phyloP scores from a whole-genome alignment of 1,140 invertebrate genomes.

The Brachionus angularis region DNA sequence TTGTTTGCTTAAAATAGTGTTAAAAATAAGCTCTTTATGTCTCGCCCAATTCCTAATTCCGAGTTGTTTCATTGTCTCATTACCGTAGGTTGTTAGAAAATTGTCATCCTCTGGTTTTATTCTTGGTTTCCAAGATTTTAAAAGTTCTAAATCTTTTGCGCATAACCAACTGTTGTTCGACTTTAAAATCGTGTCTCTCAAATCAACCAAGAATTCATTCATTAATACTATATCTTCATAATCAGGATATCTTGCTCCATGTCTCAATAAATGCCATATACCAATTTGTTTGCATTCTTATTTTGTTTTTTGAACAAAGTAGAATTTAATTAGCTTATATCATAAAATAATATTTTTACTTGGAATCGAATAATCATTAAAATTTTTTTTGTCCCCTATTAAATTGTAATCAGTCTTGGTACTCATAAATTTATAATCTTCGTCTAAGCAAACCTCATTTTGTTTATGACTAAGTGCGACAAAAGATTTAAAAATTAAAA shows the following conservation, averaged over 20 bases:
- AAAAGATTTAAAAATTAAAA: no score
- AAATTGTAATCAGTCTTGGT: constrained; percentile 12
- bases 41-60: constrained; percentile 13
- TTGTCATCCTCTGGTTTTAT: background rate
- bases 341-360: background rate
- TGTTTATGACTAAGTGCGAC: no score
- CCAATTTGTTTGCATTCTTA: constrained; percentile 37
- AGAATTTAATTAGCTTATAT: background rate
- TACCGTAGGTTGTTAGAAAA: background rate
- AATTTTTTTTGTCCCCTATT: constrained; percentile 25
- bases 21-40: constrained; percentile 2
- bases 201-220: background rate
- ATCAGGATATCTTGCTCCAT: constrained; percentile 1
- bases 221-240: constrained; percentile 12
- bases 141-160: background rate
- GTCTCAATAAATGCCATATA: constrained; percentile 27
- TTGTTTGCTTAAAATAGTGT: background rate
- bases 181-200: constrained; percentile 10
- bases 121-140: constrained; percentile 6
- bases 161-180: background rate
- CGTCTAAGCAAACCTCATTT: no score
- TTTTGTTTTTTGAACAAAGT: background rate
- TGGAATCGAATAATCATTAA: background rate
- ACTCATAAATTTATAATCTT: constrained; percentile 12
- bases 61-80: background rate